Percentiles rank a stretch among this genome's conserved stretches.
Evolutionary conservation across 2,113 vertebrate genomes (phyloP).

Genomic region (Coturnix japonica): DNA sequence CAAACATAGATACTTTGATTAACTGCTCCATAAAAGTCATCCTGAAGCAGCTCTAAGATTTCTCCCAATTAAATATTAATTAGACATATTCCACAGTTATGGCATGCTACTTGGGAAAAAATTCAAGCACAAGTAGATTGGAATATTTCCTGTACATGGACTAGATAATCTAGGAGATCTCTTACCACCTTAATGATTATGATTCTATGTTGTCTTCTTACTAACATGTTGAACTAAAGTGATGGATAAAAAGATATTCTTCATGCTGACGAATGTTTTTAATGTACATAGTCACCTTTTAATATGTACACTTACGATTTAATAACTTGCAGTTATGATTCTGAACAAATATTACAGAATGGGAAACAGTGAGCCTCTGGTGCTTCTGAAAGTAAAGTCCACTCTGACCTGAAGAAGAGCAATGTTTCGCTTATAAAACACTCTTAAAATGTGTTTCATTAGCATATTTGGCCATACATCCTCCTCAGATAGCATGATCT

Average conservation of each 20-base stretch:
- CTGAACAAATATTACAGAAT: background rate
- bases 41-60: background rate
- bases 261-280: background rate
- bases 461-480: background rate
- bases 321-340: background rate
- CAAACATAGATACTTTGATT: conserved; percentile 19
- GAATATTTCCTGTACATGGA: background rate
- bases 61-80: conserved; percentile 19
- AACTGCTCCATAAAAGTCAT: conserved; percentile 5
- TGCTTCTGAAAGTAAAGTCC: background rate
- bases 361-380: background rate
- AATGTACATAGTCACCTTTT: background rate
- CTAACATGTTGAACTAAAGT: background rate
- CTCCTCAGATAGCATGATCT: background rate
- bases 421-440: background rate
- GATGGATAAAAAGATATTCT: background rate
- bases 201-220: background rate
- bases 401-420: background rate
- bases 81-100: background rate
- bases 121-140: background rate
- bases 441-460: background rate
- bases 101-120: background rate
- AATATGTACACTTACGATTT: background rate
- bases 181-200: too few relatives aligned
- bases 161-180: too few relatives aligned